Evolutionary conservation across 2,113 vertebrate species (phyloP), one percentile per base, ranked within the genome.

Genomic region (Melanerpes aurifrons): DNA sequence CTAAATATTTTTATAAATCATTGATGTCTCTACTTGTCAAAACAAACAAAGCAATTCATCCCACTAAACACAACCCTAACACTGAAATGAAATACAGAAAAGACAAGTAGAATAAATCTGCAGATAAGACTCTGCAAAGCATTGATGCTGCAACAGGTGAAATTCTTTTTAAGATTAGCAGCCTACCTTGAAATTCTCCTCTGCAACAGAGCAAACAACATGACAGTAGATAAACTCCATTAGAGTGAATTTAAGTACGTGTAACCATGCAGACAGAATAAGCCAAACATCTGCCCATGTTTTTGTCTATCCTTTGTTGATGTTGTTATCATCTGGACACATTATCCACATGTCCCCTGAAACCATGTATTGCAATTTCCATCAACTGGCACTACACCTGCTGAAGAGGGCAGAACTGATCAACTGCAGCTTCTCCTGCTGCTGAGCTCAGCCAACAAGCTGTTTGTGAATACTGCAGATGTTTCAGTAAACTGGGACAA

Each of bases 221-320:
- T 59, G 74, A 93, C 29, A 92, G 93, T 56, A 95, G 96, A 96
- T 94, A 71, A 85, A 96, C 74, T 90, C 91, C 87, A 97, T 94
- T 96, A 96, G 80, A 93, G 87, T 75, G 84, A 96, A 94, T 92
- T 95, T 93, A 97, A 97, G 95, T 86, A 91, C 86, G 70, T 89
- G 94, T 91, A 97, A 87, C 93, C 95, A 96, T 90, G 96, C 87
- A 94, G 92, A 72, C 82, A 93, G 94, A 94, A 94, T 95, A 97
- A 97, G 89, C 93, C 95, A 92, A 97, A 94, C 97, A 98, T 97
- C 97, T 98, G 97, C 81, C 94, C 91, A 32, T 87, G 82, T 87
- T 92, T 56, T 71, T 70, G 91, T 93, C 95, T 91, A 63, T 80
- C 83, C 93, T 97, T 94, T 91, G 92, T 94, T 92, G 94, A 95